Percentiles rank a stretch among this genome's conserved stretches.
These are phyloP conservation scores for Dascyllus trimaculatus DNA, from an alignment of 2,113 vertebrate genomes.

Conservation along the genomic window DNA sequence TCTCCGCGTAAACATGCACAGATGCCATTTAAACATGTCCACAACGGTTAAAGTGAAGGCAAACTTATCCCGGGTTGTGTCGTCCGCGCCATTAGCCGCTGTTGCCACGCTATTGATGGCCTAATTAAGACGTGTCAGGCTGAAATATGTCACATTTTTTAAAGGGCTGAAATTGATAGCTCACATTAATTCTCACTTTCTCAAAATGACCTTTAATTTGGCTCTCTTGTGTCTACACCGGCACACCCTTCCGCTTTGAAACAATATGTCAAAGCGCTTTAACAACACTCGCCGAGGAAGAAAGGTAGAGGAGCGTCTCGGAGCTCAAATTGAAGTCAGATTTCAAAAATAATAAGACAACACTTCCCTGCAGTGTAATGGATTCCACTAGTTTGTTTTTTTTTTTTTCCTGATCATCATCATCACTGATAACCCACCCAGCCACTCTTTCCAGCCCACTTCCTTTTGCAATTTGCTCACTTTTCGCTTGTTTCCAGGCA, in stretches of 20 bases:
- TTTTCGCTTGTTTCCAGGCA: constrained; percentile 22
- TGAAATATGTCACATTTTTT: constrained; percentile 81
- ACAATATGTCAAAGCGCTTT: constrained; percentile 70
- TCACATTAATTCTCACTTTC: constrained; percentile 83
- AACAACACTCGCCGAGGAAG: constrained; percentile 42
- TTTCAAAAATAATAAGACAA: constrained; percentile 48
- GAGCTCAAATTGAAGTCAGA: constrained; percentile 48
- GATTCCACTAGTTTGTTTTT: background rate
- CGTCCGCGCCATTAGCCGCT: constrained; percentile 78
- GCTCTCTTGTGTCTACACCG: constrained; percentile 46
- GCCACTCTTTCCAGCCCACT: background rate
- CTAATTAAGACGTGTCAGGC: constrained; percentile 84
- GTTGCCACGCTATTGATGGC: constrained; percentile 81
- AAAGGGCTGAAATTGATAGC: constrained; percentile 81
- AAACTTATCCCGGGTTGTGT: constrained; percentile 70
- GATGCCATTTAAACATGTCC: constrained; percentile 52
- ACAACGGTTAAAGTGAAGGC: constrained; percentile 58
- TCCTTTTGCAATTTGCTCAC: constrained; percentile 35
- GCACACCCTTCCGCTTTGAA: constrained; percentile 54
- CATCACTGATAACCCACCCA: constrained; percentile 5
- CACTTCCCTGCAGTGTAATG: constrained; percentile 7
- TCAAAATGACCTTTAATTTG: constrained; percentile 81
- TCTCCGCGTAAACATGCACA: constrained; percentile 3
- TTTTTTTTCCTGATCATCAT: constrained; percentile 26
- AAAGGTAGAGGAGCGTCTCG: background rate